Evolutionary conservation across 1,140 invertebrate species (phyloP), one percentile per base, ranked within the genome.

Genomic region (Pseudomyrmex gracilis): DNA sequence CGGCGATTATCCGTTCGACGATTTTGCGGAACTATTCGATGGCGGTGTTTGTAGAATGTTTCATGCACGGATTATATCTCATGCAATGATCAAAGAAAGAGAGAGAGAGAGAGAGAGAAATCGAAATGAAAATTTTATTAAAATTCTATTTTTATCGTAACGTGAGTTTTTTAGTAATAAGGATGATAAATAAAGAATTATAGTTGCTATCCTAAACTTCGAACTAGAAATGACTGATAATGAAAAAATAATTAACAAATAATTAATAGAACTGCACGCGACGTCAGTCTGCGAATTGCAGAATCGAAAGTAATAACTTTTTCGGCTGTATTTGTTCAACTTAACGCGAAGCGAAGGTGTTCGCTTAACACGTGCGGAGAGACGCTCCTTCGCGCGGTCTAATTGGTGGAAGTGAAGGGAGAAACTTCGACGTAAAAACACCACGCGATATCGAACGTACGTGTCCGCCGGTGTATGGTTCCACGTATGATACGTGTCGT

Each of bases 401-500:
- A 88, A 90, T 90, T 90, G 87, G 89, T 88, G 85, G 89, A 85
- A 85, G 82, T 85, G 83, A 85, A 83, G 84, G 83, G 85, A 85
- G 86, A 82, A 91, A 91, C 87, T 90, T 87, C 57, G 85, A 76
- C 85, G 90, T 89, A 91, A 89, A 90, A 90, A 90, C 82, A 80
- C 71, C 64, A 73, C 82, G 86, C 87, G 86, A 89, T 91, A 91
- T 90, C 89, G 88, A 89, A 91, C 89, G 89, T 90, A 90, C 87
- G 89, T 90, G 87, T 90, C 84, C 89, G 83, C 85, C 88, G 84
- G 84, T 90, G 78, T 90, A 90, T 80, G 88, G 90, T 84, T 83
- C 87, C 89, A 89, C 88, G 86, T 89, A 90, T 90, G 90, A 90
- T 91, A 91, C 90, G 90, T 90, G 90, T 90, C 90, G 90, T 90